A percentile compares a stretch with the other conserved stretches of the same genome.
Conservation (phyloP, 2,888 invertebrate species). For the Diplolepis rosae region DNA sequence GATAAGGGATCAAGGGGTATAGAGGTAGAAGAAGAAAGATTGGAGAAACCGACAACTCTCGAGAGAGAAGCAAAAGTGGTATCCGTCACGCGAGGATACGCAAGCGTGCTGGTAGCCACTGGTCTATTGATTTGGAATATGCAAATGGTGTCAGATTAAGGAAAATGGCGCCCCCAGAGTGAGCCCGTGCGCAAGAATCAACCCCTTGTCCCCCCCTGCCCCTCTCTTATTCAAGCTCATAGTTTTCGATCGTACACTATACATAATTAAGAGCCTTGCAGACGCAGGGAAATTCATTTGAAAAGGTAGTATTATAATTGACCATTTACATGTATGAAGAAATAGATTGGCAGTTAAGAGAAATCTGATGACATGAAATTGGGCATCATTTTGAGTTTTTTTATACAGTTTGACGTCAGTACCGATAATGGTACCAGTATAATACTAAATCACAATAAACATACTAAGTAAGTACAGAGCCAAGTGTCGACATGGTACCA, state of each 20-base stretch:
- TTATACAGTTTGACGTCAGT: too few species aligned
- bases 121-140: constrained; percentile 67
- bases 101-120: constrained; percentile 60
- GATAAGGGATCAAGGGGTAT: neutral
- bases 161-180: constrained; percentile 56
- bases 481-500: neutral
- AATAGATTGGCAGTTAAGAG: neutral
- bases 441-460: too few species aligned
- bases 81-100: constrained; percentile 19
- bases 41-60: constrained; percentile 7
- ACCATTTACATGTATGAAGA: neutral
- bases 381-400: too few species aligned
- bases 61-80: neutral
- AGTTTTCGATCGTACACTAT: neutral
- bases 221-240: neutral
- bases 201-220: constrained; percentile 34
- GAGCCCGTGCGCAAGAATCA: constrained; percentile 46
- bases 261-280: neutral
- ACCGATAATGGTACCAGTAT: too few species aligned
- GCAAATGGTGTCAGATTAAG: constrained; percentile 48
- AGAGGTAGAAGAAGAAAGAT: neutral
- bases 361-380: too few species aligned
- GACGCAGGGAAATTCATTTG: neutral
- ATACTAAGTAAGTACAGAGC: too few species aligned
- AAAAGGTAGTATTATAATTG: neutral